phyloP scores from a whole-genome alignment of 2,113 vertebrate genomes.

The Paradoxurus hermaphroditus region DNA sequence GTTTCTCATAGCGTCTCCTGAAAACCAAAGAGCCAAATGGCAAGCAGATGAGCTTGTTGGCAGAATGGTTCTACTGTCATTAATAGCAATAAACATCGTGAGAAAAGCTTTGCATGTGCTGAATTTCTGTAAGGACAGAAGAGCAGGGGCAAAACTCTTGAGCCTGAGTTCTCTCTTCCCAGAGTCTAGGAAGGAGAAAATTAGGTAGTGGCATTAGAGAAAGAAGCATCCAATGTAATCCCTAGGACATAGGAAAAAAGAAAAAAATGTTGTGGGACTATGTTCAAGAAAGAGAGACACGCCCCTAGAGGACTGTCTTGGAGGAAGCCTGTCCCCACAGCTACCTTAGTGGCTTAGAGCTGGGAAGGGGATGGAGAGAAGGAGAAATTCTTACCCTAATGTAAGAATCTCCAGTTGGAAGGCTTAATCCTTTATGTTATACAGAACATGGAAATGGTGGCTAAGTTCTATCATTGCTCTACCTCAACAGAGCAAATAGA shows the following conservation, averaged over 20 bases:
- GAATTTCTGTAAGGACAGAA: not conserved
- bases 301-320: not conserved
- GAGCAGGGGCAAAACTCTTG: not conserved
- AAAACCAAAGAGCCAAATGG: not conserved
- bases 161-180: not conserved
- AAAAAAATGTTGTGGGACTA: not conserved
- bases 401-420: not conserved
- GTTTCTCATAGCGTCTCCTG: not conserved
- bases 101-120: not conserved
- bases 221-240: not conserved
- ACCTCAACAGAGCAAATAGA: not conserved
- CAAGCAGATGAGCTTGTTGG: not conserved
- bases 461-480: not conserved
- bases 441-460: not conserved
- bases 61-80: not conserved
- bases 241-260: not conserved
- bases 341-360: not conserved
- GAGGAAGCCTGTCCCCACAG: not conserved
- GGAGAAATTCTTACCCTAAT: not conserved
- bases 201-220: not conserved
- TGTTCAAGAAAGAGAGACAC: not conserved
- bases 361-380: not conserved
- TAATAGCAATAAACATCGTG: not conserved
- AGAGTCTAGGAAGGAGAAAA: conserved; percentile 25
- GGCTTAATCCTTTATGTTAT: not conserved